A percentile compares a stretch with the other conserved stretches of the same genome.
Conservation (phyloP, 1,140 invertebrate genomes). For the Reticulitermes speratus region DNA sequence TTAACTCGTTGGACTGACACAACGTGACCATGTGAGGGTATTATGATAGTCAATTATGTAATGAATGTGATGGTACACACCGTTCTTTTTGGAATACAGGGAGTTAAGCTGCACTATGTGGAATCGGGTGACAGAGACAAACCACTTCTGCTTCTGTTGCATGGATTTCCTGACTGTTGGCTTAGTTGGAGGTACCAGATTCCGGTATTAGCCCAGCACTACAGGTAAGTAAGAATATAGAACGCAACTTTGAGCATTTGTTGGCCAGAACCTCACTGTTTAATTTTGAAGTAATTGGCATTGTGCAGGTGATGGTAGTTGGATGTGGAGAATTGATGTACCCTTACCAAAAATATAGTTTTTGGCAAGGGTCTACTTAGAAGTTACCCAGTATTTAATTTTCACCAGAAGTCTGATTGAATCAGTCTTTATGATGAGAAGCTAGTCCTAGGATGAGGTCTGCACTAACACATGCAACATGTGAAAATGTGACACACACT, state of each 20-base stretch:
- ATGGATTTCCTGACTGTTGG: constrained; percentile 81
- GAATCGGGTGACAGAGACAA: constrained; percentile 59
- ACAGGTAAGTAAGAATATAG: constrained; percentile 45
- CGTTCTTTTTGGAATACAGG: constrained; percentile 50
- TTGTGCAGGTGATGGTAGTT: background rate
- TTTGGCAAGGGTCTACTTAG: background rate
- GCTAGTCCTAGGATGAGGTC: no score
- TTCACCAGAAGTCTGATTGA: background rate
- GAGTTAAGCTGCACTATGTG: constrained; percentile 74
- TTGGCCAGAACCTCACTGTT: no score
- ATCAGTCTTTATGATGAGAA: background rate
- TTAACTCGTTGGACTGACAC: no score
- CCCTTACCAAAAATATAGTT: background rate
- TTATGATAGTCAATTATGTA: no score
- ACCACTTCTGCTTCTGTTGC: constrained; percentile 65
- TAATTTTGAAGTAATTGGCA: no score
- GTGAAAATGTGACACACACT: no score
- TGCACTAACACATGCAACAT: no score
- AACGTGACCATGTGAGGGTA: no score
- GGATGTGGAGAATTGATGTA: no score
- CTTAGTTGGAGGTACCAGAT: constrained; percentile 68
- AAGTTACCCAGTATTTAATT: background rate
- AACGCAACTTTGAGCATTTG: background rate
- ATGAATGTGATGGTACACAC: no score
- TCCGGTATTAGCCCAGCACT: constrained; percentile 53